Base-by-base conservation (phyloP, 2,888 invertebrate genomes). In the Heterodera filipjevi region DNA sequence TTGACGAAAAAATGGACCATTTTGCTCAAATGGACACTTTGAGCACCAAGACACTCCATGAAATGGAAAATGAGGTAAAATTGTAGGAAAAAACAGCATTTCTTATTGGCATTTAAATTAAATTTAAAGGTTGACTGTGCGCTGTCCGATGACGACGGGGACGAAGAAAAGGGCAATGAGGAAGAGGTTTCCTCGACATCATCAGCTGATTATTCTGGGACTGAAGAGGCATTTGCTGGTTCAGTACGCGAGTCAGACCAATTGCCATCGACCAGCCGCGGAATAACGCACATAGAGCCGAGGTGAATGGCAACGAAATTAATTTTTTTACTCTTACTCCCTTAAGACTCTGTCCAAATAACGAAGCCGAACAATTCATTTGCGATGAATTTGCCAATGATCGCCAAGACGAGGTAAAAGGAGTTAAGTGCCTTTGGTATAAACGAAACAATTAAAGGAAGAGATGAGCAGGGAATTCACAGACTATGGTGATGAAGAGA, bases 11-110 rank as follows among this genome's bases (percentile, higher is more conserved):
- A n/a, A 75, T 75, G 75, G 75, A 75, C n/a, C 75, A 75, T 66
- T 75, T 75, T 66, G 66, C 75, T 22, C 75, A 75, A 35, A 75
- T 75, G 75, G 81, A 76, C 49, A 75, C 76, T 22, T n/a, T 80
- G 19, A 75, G 66, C 33, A 77, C 46, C 64, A 79, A 78, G 32
- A 73, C 77, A 49, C 46, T 82, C 27, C 77, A 80, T 27, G 73
- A 68, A 64, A 87, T 87, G 87, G 82, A 80, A n/a, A 71, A 82
- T 75, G 86, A 86, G 81, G 85, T 86, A 27, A 66, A 6, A 44
- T 22, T 72, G 19, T 32, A 44, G 39, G 35, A 19, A 39, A 1
- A 53, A 32, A 44, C 35, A 30, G 27, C 2, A 27, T 30, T 70
- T 22, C 35, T 2, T 10, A 32, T n/a, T 32, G 14, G 14, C 35